Conservation (phyloP, 2,113 vertebrate genomes). For the Illadopsis cleaveri region DNA sequence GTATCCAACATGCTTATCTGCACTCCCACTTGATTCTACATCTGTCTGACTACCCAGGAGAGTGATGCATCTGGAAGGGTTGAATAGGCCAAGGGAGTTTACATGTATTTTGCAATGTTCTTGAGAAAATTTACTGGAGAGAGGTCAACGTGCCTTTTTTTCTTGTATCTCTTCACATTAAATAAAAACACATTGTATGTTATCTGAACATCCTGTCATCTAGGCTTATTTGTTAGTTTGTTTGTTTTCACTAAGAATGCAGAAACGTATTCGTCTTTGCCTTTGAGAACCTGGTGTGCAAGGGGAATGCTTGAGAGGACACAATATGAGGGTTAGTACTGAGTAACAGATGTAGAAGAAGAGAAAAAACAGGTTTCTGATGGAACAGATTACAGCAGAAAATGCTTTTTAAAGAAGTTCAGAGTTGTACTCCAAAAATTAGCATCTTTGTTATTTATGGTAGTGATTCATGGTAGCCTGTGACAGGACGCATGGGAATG, state of each 20-base stretch:
- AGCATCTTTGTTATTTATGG: not conserved
- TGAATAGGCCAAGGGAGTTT: slow-evolving; percentile 37
- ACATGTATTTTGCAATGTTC: slow-evolving; percentile 49
- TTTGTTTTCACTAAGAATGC: not conserved
- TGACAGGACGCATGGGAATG: not conserved
- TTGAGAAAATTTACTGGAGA: slow-evolving; percentile 42
- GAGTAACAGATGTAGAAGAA: not conserved
- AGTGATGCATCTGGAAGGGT: slow-evolving; percentile 72
- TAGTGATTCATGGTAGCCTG: not conserved
- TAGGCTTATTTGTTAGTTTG: not conserved
- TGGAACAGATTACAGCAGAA: not conserved
- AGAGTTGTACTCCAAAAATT: not conserved
- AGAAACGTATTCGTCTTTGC: not conserved
- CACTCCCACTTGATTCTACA: slow-evolving; percentile 39
- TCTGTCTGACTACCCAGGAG: slow-evolving; percentile 42
- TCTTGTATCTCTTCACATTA: not conserved
- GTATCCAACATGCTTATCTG: slow-evolving; percentile 50
- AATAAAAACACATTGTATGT: slow-evolving; percentile 26
- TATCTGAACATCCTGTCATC: not conserved
- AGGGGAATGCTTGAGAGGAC: not conserved
- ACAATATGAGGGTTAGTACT: not conserved
- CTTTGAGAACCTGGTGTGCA: not conserved
- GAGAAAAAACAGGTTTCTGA: not conserved
- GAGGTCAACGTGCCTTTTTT: not conserved
- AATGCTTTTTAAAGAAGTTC: not conserved